Evolutionary conservation across 2,888 invertebrate genomes (phyloP), one percentile per base, ranked within the genome.

Genomic region (Neocrepidodera transversa): DNA sequence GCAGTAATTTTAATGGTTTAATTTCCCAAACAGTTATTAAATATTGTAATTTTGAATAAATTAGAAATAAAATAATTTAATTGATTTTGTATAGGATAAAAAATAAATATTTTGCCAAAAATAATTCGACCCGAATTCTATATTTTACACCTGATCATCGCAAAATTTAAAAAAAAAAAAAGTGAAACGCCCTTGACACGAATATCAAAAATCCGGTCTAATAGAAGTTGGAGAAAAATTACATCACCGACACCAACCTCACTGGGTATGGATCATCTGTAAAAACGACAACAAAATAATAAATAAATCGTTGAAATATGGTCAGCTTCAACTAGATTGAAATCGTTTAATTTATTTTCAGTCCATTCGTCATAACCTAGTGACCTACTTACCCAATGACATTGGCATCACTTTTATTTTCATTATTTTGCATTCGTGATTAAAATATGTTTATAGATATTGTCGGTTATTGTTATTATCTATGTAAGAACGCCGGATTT

Each of bases 331-430:
- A 54, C 42, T 43, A 48, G 47, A 63, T 53, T 47, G 49, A 60
- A 55, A 50, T 35, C 35, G 35, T 53, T 38, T 53, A 51, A 45
- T 58, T 58, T 58, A 58, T 53, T 60, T 47, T 20, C 43, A 54
- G 50, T 35, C 42, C 28, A 30, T 26, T 64, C 60, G 43, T 67
- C 36, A 26, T 43, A 85, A 83, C 86, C 86, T 76, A 86, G 81
- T 87, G 83, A 86, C 87, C 86, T 74, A 85, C 82, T 84, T 87
- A 82, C 83, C 83, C 82, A 81, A 73, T 82, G 81, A 81, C 82
- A 82, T 80, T 82, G 82, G 80, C 80, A 81, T 78, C 75, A 79
- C 80, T 81, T 74, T 72, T 71, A 64, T 70, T 72, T 73, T 72
- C 72, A 67, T 79, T 74, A 71, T 71, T 78, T 79, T 75, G 76